Base-by-base conservation (phyloP, 1,140 invertebrate species). In the Elymnias hypermnestra region DNA sequence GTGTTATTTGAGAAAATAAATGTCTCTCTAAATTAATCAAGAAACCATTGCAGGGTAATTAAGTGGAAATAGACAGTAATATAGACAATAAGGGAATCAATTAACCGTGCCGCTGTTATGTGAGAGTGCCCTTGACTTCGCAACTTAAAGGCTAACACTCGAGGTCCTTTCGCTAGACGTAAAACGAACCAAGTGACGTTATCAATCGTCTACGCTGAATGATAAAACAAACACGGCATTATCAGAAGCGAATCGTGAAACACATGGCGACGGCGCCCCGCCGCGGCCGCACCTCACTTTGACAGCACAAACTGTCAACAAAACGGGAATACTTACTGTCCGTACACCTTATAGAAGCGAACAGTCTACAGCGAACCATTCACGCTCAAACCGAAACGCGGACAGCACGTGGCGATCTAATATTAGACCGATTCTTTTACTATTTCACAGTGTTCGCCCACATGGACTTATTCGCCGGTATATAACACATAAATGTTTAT, bases 231-330 rank as follows among this genome's bases (percentile, higher is more conserved):
- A 39, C 45, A 48, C 19, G 29, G 15, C 45, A 33, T 40, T 48
- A 48, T 48, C 19, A 22, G 37, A 48, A 39, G 26, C 15, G 21
- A 29, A 29, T 9, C 45, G 37, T 18, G 45, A 36, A 38, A 36
- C 43, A 48, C 45, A 40, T 37, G 45, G 17, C 37, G 45, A 21
- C 45, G 37, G 45, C 36, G 37, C 45, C 37, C 18, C 45, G 33
- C 43, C 23, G 26, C 28, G 19, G 14, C 29, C 29, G 35, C 37
- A 23, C 39, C 59, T 62, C 53, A 41, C 48, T 50, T 62, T 77
- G 75, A 73, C 73, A 79, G 57, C 62, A 71, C 67, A 73, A 73
- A 77, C 63, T 57, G 67, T 78, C 72, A 78, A 78, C 78, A 75
- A 65, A 61, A 65, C 57, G 60, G 59, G 63, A 72, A 63, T 62